Evolutionary conservation across 2,113 vertebrate genomes (phyloP).

Genomic region (Pomatorhinus ruficollis): DNA sequence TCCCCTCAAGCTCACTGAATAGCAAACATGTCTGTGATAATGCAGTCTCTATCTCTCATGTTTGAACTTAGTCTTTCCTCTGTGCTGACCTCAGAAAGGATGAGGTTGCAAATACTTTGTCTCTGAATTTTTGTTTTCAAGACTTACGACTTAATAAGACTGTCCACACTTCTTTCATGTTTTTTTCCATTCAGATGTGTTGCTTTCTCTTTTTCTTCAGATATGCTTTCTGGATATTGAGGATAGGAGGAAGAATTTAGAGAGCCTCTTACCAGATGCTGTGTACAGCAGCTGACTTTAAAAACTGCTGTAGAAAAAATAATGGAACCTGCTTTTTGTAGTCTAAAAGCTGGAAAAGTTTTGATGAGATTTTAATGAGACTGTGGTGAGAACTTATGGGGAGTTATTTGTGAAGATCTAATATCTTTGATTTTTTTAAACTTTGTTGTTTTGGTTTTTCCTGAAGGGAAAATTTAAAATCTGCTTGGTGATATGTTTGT

Average conservation of each 20-base stretch:
- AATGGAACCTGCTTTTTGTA: neutral
- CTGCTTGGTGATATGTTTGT: neutral
- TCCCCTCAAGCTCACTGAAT: neutral
- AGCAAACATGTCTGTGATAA: neutral
- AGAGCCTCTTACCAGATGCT: neutral
- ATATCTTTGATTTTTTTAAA: neutral
- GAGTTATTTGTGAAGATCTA: neutral
- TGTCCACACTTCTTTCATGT: neutral
- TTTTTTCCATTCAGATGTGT: neutral
- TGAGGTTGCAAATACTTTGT: neutral
- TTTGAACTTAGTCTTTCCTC: neutral
- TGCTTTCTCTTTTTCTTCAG: neutral
- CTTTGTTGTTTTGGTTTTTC: neutral
- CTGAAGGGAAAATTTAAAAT: neutral
- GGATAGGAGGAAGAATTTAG: neutral
- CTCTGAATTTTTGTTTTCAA: neutral
- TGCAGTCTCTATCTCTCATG: neutral
- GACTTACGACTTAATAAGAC: neutral
- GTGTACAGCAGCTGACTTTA: accelerated
- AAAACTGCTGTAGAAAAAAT: neutral
- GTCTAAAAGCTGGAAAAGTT: neutral
- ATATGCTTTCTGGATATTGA: neutral
- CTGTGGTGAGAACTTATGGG: neutral
- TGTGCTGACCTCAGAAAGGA: neutral
- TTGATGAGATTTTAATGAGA: neutral